Percentiles rank a stretch among this genome's conserved stretches.
phyloP scores from a whole-genome alignment of 2,113 vertebrate genomes.

The Oreotrochilus melanogaster region DNA sequence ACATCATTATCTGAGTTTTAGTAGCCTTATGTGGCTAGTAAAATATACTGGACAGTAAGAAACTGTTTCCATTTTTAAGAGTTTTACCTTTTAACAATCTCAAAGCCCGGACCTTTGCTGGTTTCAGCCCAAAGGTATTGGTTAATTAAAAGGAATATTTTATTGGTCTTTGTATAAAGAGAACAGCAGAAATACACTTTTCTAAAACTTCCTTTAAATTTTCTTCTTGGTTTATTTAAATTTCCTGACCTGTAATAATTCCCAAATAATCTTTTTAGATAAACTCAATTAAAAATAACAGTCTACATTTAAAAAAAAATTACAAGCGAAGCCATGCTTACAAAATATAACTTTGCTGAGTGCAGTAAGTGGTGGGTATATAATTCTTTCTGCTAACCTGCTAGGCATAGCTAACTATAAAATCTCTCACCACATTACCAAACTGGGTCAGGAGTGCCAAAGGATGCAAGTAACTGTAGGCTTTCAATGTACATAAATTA shows the following conservation, averaged over 20 bases:
- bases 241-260: not conserved
- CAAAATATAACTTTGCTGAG: not conserved
- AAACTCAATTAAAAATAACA: not conserved
- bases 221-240: not conserved
- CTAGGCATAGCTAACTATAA: not conserved
- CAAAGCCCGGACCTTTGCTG: not conserved
- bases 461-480: rapidly evolving
- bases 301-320: not conserved
- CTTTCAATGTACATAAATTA: not conserved
- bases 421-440: not conserved
- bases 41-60: not conserved
- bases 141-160: not conserved
- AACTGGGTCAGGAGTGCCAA: not conserved
- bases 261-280: not conserved
- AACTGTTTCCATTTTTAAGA: not conserved
- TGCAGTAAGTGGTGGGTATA: not conserved
- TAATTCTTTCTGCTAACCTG: not conserved
- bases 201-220: not conserved
- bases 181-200: not conserved
- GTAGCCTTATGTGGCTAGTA: not conserved
- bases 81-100: not conserved
- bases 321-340: not conserved
- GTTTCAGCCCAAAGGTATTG: not conserved
- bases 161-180: not conserved
- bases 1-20: not conserved